Conservation (phyloP, 2,797 vertebrate genomes). For the Hippopotamyrus pictus region DNA sequence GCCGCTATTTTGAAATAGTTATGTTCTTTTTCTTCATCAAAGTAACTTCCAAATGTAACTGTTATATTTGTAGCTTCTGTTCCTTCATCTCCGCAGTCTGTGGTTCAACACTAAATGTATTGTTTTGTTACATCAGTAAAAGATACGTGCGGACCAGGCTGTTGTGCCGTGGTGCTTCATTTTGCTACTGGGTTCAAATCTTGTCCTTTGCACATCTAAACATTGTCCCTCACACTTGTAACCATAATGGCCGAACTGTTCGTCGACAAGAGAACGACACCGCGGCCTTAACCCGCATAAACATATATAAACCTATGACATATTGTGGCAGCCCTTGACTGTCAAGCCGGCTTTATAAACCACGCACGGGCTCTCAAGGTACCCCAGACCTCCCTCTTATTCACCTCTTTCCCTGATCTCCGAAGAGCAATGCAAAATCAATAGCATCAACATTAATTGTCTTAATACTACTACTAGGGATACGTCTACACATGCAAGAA, state of each 20-base stretch:
- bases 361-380: background rate
- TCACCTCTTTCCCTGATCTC: background rate
- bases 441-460: background rate
- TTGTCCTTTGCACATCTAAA: background rate
- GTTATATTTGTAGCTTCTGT: conserved; percentile 55
- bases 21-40: background rate
- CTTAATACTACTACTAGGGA: background rate
- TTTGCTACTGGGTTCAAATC: conserved; percentile 26
- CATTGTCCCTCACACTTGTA: background rate
- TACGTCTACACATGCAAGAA: background rate
- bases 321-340: background rate
- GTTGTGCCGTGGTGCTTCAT: conserved; percentile 28
- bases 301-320: background rate
- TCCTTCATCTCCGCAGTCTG: conserved; percentile 60
- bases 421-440: background rate
- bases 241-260: background rate
- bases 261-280: background rate
- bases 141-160: conserved; percentile 74
- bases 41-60: conserved; percentile 52
- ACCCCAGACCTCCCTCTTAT: background rate
- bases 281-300: background rate
- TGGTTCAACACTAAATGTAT: conserved; percentile 82
- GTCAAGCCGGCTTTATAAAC: background rate
- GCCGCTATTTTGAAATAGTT: conserved; percentile 7
- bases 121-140: conserved; percentile 82